Evolutionary conservation across 2,888 invertebrate species (phyloP).

Genomic region (Hydraecia micacea): DNA sequence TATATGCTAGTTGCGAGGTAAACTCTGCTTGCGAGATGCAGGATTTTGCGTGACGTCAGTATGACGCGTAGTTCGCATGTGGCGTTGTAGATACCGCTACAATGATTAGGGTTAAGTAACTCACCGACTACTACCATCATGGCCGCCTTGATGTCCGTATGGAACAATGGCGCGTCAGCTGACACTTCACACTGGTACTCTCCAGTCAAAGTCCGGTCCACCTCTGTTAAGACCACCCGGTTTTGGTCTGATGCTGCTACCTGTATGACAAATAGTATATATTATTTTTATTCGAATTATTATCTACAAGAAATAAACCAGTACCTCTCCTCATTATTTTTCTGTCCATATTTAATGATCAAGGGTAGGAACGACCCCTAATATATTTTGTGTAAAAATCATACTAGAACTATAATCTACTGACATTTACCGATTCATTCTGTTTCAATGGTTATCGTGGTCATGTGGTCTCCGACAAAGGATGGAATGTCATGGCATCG

Average conservation of each 20-base stretch:
- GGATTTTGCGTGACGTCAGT: no score
- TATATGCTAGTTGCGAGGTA: no score
- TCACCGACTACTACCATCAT: constrained; percentile 92
- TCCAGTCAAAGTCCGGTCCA: constrained; percentile 92
- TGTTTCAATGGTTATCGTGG: neutral
- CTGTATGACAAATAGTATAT: constrained; percentile 81
- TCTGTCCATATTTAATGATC: no score
- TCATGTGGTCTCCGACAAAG: neutral
- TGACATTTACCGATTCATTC: neutral
- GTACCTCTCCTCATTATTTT: neutral
- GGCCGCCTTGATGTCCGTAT: constrained; percentile 92
- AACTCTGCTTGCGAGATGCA: no score
- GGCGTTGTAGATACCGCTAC: no score
- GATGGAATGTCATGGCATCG: neutral
- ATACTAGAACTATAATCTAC: no score
- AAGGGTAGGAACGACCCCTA: neutral
- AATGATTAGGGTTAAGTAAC: constrained; percentile 49
- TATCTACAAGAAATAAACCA: neutral
- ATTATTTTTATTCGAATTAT: neutral
- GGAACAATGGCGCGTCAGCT: constrained; percentile 92
- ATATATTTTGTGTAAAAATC: neutral
- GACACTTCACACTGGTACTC: constrained; percentile 94
- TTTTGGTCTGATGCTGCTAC: constrained; percentile 92
- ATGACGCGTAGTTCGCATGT: no score
- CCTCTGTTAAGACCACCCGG: constrained; percentile 92